Base-by-base conservation (phyloP, 2,113 vertebrate genomes). In the Vulpes lagopus region DNA sequence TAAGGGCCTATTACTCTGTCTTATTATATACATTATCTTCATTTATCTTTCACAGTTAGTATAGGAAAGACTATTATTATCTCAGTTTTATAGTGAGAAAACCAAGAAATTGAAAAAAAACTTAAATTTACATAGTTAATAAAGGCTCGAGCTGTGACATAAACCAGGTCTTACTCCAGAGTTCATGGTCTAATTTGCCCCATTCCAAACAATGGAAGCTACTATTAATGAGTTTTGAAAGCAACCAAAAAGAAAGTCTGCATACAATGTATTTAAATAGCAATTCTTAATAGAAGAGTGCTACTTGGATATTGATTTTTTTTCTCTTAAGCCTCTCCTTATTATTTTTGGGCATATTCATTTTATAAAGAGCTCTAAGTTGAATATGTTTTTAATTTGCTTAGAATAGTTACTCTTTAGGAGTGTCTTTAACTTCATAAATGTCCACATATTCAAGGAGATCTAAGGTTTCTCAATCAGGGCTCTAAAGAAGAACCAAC, bases 161-260 rank as follows among this genome's bases (percentile, higher is more conserved):
- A 74, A 73, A 73, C 57, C 62, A 59, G 17, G 20, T 53, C 30
- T 89, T 20, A 23, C 20, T 91, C 94, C 51, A 59, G 59, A 95
- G 71, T 49, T 60, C 10, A 62, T 43, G 8, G 7, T 81, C 80
- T 76, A 57, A 30, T 53, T 3, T 69, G 80, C 22, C 83, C 22
- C 49, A 4, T 32, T 2, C 17, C 67, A 93, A 25, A 92, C 38
- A 69, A 38, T 62, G 22, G 35, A 38, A 86, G 82, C 59, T 76
- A 55, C 43, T 84, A 62, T 64, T 32, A 64, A 4, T 90, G 32
- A 76, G 30, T 93, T 97, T 89, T 91, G n/a, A 65, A 92, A 95
- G 55, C n/a, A 87, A 8, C 73, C 80, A 89, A 62, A 93, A 89
- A 86, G 74, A 67, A 89, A 95, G 65, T 87, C 64, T 76, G 30